Conservation (phyloP, 2,888 invertebrate species). For the Drosophila lutescens region DNA sequence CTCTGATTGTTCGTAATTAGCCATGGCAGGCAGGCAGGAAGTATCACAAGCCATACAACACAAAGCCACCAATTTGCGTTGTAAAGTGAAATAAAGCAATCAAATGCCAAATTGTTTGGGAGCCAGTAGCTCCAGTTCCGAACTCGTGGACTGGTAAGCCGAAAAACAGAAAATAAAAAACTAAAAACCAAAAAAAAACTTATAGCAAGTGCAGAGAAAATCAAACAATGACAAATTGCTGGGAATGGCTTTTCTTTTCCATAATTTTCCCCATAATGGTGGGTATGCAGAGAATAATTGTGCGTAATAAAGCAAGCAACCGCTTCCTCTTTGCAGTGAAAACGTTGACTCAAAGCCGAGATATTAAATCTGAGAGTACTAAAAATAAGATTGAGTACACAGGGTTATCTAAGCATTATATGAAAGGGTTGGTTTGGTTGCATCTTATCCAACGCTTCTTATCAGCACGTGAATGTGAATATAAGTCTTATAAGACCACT, state of each 20-base stretch:
- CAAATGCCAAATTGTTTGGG: conserved; percentile 47
- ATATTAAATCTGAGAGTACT: neutral
- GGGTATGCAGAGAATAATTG: conserved; percentile 38
- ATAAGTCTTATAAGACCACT: neutral
- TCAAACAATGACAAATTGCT: conserved; percentile 47
- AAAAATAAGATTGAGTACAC: neutral
- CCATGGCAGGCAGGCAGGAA: conserved; percentile 53
- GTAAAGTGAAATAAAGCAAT: conserved; percentile 54
- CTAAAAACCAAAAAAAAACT: conserved; percentile 8
- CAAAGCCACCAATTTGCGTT: conserved; percentile 37
- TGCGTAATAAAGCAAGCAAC: conserved; percentile 37
- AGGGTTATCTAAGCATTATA: neutral
- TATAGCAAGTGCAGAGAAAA: conserved; percentile 38
- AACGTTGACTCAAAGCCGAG: neutral
- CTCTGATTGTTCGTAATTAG: conserved; percentile 67
- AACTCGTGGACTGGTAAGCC: conserved; percentile 1
- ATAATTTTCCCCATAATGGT: conserved; percentile 37
- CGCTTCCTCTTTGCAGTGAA: conserved; percentile 34
- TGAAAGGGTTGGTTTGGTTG: neutral
- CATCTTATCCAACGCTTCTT: conserved; percentile 1
- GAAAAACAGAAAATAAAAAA: conserved; percentile 5
- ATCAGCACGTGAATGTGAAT: conserved; percentile 4
- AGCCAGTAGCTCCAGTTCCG: conserved; percentile 32
- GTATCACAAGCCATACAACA: conserved; percentile 29
- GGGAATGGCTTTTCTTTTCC: conserved; percentile 43